Base-by-base conservation (phyloP, 2,113 vertebrate genomes). In the rabbit (Oryctolagus cuniculus) region DNA sequence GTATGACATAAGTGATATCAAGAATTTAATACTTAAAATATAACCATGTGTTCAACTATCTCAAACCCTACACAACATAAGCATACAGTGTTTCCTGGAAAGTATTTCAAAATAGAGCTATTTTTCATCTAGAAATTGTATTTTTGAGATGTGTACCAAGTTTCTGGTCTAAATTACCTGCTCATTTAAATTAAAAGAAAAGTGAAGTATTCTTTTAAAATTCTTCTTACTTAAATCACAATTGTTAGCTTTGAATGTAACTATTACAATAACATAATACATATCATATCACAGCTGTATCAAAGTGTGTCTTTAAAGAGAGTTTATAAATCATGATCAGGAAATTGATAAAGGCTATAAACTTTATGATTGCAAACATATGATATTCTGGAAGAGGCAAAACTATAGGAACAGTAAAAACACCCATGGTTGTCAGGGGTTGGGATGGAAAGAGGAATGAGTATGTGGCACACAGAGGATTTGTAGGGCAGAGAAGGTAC, bases 221-320 rank as follows among this genome's bases (percentile, higher is more conserved):
- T 72, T 88, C 36, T 74, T 90, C 82, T 9, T 93, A 83, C 44
- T 44, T 34, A 90, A 91, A 73, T 87, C 36, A 73, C 4, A 58
- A 44, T 69, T 77, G 15, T 74, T 94, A 67, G 29, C n/a, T 91
- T 90, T 96, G 64, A 75, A 63, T 93, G n/a, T 90, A 36, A 94
- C 51, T 86, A 21, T 90, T 92, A 53, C 66, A 93, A 11, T 53
- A 64, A 83, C 34, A 51, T 27, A 74, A 83, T 10, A 24, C 63
- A 63, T 73, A 72, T 15, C 74, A 10, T 88, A 27, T 83, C 27
- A 88, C 92, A 86, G 19, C 91, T 78, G 2, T 83, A 83, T 75
- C 31, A 86, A 90, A 85, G 61, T 86, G 15, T 80, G 12, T 64
- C 29, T 92, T 17, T 49, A 44, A 92, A 51, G 61, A 44, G 27